Percentiles rank a stretch among this genome's conserved stretches.
Conservation (phyloP, 2,113 vertebrate species). For the Hepsetus odoe region DNA sequence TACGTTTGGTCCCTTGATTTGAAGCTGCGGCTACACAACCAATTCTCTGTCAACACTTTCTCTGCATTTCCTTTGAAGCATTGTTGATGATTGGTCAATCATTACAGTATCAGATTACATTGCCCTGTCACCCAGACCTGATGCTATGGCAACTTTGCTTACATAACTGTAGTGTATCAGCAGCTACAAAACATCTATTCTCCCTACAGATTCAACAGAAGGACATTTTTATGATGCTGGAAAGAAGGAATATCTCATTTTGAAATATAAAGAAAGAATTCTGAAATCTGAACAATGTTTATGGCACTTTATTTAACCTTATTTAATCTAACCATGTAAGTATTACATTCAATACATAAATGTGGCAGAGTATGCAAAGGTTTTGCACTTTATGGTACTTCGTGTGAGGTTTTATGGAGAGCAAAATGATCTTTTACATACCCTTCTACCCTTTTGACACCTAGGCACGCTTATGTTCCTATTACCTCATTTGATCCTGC, state of each 20-base stretch:
- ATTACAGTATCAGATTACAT: not conserved
- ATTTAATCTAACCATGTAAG: no score
- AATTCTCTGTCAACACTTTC: no score
- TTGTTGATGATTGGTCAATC: no score
- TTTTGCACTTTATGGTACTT: not conserved
- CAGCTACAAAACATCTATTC: not conserved
- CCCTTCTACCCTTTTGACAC: constrained; percentile 4
- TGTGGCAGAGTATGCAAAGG: not conserved
- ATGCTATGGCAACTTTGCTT: constrained; percentile 33
- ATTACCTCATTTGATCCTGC: constrained; percentile 12
- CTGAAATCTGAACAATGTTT: not conserved
- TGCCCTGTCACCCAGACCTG: constrained; percentile 15
- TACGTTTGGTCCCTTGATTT: no score
- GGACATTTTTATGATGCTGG: not conserved
- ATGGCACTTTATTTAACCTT: no score
- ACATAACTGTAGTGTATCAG: constrained; percentile 1
- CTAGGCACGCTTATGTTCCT: not conserved
- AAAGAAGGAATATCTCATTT: not conserved
- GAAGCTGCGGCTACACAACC: no score
- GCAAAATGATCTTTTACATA: not conserved
- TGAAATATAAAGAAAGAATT: not conserved
- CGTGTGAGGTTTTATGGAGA: not conserved
- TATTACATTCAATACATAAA: no score
- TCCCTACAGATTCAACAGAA: not conserved
- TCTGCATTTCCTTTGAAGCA: no score